Evolutionary conservation across 2,888 invertebrate species (phyloP).

Genomic region (Cantharis lateralis): DNA sequence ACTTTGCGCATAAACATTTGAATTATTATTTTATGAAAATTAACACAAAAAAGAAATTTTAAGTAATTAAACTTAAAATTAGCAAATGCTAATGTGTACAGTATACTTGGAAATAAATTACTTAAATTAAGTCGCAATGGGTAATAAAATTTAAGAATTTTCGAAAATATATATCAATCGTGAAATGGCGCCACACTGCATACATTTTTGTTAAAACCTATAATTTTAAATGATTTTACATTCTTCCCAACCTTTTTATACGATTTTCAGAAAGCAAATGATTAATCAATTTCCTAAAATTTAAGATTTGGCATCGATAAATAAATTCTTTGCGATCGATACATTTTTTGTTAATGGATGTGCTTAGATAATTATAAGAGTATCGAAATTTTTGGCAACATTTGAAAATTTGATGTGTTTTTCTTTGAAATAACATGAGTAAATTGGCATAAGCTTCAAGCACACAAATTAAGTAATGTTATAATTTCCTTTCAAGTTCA

Average conservation of each 20-base stretch:
- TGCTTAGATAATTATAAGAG: not conserved
- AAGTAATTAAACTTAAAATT: no score
- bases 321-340: not conserved
- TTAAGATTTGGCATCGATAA: not conserved
- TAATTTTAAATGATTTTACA: not conserved
- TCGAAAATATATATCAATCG: no score
- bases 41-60: no score
- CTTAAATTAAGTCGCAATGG: no score
- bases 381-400: conserved; percentile 17
- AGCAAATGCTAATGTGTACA: no score
- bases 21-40: no score
- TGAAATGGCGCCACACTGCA: no score
- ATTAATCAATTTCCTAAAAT: not conserved
- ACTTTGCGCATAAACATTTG: not conserved
- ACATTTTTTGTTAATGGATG: not conserved
- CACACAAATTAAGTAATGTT: not conserved
- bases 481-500: conserved; percentile 1
- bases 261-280: not conserved
- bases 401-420: conserved; percentile 13
- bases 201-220: no score
- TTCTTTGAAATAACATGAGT: conserved; percentile 1
- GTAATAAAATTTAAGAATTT: no score
- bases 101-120: no score
- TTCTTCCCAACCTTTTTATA: not conserved
- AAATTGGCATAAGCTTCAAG: not conserved